phyloP scores from a whole-genome alignment of 2,888 invertebrate species.

The Cacoxenus indagator region DNA sequence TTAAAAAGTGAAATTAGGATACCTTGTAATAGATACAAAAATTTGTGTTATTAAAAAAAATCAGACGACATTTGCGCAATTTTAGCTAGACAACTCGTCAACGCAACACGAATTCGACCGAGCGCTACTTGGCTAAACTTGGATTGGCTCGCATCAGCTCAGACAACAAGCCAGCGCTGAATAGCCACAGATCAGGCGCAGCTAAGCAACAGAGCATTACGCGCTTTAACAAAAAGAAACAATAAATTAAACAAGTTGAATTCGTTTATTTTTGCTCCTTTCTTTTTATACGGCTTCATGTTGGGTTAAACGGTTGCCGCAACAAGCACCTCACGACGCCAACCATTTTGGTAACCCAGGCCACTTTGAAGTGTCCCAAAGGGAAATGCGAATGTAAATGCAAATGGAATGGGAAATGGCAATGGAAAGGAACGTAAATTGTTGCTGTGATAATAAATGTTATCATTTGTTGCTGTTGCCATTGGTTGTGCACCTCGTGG shows the following conservation, averaged over 20 bases:
- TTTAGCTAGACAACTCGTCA: background rate
- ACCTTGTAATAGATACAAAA: too few relatives aligned
- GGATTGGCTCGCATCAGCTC: background rate
- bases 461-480: slow-evolving; percentile 15
- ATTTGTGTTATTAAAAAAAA: too few relatives aligned
- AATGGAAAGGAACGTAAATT: slow-evolving; percentile 26
- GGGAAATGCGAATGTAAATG: slow-evolving; percentile 22
- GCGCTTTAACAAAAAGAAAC: too few relatives aligned
- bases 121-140: background rate
- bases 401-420: too few relatives aligned
- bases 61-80: too few relatives aligned
- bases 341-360: too few relatives aligned
- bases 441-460: slow-evolving; percentile 27
- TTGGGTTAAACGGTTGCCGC: background rate
- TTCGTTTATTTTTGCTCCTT: too few relatives aligned
- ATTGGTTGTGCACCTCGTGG: background rate
- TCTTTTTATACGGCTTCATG: background rate
- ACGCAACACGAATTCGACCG: background rate
- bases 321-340: background rate
- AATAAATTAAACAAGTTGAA: too few relatives aligned
- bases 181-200: too few relatives aligned
- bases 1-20: too few relatives aligned
- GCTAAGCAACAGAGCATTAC: too few relatives aligned
- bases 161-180: background rate
- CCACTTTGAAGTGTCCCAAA: background rate